Conservation (phyloP, 30 jellyfish, hydroid and myxozoan species). For the Turritopsis dohrnii region DNA sequence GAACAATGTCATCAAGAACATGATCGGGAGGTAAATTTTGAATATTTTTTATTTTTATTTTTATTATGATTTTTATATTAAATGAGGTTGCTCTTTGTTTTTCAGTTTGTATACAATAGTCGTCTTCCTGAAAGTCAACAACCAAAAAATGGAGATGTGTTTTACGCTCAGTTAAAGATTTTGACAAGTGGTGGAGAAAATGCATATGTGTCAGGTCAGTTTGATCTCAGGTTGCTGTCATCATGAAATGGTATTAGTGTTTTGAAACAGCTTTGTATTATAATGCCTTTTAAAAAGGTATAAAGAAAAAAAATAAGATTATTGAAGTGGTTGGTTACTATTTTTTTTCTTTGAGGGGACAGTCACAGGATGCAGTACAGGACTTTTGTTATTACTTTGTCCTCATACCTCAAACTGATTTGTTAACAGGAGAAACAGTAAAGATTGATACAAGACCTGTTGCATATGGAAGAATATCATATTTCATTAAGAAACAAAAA, state of each 20-base stretch:
- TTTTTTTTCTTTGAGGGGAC: too few species aligned
- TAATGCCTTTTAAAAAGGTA: too few species aligned
- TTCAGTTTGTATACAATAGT: conserved; percentile 7
- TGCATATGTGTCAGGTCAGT: conserved; percentile 21
- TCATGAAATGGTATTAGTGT: too few species aligned
- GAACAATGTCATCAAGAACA: conserved; percentile 10
- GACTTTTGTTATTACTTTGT: background rate
- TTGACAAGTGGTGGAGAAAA: conserved; percentile 9
- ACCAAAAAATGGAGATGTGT: conserved; percentile 12
- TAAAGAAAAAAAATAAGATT: too few species aligned
- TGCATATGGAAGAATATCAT: background rate
- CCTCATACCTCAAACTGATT: background rate
- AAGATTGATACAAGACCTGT: conserved; percentile 17
- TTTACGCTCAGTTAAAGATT: conserved; percentile 2
- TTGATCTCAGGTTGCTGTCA: too few species aligned
- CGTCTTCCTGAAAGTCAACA: conserved; percentile 28
- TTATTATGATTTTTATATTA: too few species aligned
- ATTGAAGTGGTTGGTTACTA: too few species aligned
- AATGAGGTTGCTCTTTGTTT: background rate
- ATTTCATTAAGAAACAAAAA: conserved; percentile 14
- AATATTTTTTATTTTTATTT: too few species aligned
- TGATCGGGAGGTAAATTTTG: conserved; percentile 20
- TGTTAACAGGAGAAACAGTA: conserved; percentile 12
- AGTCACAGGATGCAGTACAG: too few species aligned
- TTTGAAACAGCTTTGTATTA: too few species aligned